phyloP scores from a whole-genome alignment of 2,888 invertebrate species.

The Acleris literana region DNA sequence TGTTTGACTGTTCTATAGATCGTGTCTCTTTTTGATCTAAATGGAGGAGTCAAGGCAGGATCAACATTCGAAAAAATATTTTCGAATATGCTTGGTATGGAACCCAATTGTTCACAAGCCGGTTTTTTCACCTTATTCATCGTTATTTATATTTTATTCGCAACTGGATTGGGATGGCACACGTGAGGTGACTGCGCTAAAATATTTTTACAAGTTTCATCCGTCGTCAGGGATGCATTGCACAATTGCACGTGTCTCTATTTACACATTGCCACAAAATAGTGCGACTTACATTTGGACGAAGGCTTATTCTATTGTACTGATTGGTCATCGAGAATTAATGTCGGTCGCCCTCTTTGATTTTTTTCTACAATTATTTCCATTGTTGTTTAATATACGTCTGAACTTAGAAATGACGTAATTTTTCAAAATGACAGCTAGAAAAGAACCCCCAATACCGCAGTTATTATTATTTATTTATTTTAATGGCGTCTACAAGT shows the following conservation, averaged over 20 bases:
- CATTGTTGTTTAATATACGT: neutral
- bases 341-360: slow-evolving; percentile 1
- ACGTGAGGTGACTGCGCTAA: too few species aligned
- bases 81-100: neutral
- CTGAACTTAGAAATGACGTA: neutral
- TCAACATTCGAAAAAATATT: neutral
- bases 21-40: neutral
- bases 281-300: neutral
- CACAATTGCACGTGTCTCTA: too few species aligned
- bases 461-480: too few species aligned
- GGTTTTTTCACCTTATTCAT: slow-evolving; percentile 5
- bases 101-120: slow-evolving; percentile 1
- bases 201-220: too few species aligned
- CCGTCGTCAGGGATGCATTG: too few species aligned
- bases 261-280: neutral
- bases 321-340: neutral
- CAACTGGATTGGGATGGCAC: neutral
- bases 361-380: slow-evolving; percentile 4
- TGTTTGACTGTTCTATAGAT: slow-evolving; percentile 3
- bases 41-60: neutral
- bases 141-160: slow-evolving; percentile 4
- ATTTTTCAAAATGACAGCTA: too few species aligned
- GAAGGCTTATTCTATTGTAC: neutral
- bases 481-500: too few species aligned
- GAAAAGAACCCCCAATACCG: too few species aligned